These are phyloP conservation scores for Cyclopterus lumpus DNA, from an alignment of 2,797 vertebrate genomes.

Conservation along the genomic window DNA sequence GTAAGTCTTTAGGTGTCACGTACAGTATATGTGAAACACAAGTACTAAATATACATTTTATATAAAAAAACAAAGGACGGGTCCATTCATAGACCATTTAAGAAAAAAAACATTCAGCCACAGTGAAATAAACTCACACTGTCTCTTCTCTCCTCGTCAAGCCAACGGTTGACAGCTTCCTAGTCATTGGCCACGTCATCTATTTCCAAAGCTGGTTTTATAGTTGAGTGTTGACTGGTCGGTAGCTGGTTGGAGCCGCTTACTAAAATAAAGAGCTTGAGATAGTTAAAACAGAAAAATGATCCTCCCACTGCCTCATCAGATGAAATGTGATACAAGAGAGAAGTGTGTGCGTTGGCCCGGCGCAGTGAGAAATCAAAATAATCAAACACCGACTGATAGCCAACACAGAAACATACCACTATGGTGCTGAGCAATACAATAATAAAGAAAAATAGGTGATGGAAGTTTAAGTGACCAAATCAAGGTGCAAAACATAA, in stretches of 20 bases:
- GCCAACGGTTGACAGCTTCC: neutral
- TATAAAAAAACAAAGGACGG: neutral
- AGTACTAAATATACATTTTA: neutral
- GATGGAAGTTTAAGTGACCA: neutral
- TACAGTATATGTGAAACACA: neutral
- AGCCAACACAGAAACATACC: neutral
- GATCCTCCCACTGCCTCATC: conserved; percentile 50
- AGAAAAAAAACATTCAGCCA: neutral
- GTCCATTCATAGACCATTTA: neutral
- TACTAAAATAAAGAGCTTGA: conserved; percentile 53
- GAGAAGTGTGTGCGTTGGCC: conserved; percentile 2
- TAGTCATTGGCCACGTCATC: conserved; percentile 10
- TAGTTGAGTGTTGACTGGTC: conserved; percentile 27
- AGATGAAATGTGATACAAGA: conserved; percentile 48
- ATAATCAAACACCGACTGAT: conserved; percentile 43
- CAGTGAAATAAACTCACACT: conserved; percentile 11
- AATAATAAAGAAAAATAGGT: neutral
- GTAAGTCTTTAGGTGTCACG: neutral
- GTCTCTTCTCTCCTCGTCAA: neutral
- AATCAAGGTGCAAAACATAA: neutral
- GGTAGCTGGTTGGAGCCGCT: conserved; percentile 53
- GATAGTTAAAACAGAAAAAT: conserved; percentile 66
- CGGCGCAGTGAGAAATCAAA: conserved; percentile 30
- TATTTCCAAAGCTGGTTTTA: conserved; percentile 25
- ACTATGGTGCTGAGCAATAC: neutral